phyloP scores from a whole-genome alignment of 1,140 invertebrate genomes.

The Hycleus phaleratus region DNA sequence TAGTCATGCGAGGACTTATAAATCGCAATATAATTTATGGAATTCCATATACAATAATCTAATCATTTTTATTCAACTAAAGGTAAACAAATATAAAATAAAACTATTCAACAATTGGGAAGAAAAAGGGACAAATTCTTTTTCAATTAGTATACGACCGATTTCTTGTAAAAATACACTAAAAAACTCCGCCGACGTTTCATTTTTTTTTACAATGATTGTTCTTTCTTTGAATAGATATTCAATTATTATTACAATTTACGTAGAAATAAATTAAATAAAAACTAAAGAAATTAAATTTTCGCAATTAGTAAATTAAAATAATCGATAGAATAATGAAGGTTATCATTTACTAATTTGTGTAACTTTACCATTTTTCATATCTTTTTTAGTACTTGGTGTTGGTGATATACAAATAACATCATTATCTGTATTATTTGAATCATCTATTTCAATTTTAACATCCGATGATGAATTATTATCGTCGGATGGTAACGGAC shows the following conservation, averaged over 20 bases:
- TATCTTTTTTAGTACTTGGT: constrained; percentile 31
- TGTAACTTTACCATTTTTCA: constrained; percentile 33
- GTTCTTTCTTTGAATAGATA: constrained; percentile 5
- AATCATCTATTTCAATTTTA: constrained; percentile 31
- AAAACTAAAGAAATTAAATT: neutral
- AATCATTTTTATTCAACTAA: too few relatives aligned
- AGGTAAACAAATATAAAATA: too few relatives aligned
- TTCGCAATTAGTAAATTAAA: neutral
- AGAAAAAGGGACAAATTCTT: too few relatives aligned
- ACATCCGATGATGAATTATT: constrained; percentile 16
- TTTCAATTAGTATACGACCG: too few relatives aligned
- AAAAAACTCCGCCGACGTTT: too few relatives aligned
- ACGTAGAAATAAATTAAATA: constrained; percentile 6
- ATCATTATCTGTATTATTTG: constrained; percentile 30
- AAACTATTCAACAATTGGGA: too few relatives aligned
- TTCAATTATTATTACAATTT: too few relatives aligned
- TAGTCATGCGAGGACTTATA: too few relatives aligned
- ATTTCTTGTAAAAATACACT: too few relatives aligned
- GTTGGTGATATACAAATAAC: constrained; percentile 38
- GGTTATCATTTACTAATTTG: constrained; percentile 29
- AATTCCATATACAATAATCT: too few relatives aligned
- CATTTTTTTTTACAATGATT: constrained; percentile 6
- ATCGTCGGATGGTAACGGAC: constrained; percentile 35
- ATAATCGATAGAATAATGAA: constrained; percentile 2
- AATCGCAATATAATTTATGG: too few relatives aligned